A percentile compares a stretch with the other conserved stretches of the same genome.
Conservation (phyloP, 1,140 invertebrate genomes). For the Rhyacophila brunnea region DNA sequence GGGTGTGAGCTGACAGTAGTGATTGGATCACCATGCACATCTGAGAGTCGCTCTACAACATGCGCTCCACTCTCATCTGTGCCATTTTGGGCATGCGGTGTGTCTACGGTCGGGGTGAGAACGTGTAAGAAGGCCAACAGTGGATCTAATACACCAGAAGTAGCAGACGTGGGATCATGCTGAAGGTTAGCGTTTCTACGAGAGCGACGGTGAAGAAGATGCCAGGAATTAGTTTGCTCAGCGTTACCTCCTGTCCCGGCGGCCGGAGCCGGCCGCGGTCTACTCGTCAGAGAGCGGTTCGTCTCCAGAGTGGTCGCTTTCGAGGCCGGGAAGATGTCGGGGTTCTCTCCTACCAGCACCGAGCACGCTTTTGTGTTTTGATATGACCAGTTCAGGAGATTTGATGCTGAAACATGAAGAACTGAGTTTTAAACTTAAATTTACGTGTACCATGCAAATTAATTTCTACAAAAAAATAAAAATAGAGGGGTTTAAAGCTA, state of each 20-base stretch:
- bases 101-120: constrained; percentile 44
- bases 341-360: constrained; percentile 74
- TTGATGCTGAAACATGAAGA: constrained; percentile 63
- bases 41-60: constrained; percentile 13
- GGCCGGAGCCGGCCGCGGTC: constrained; percentile 54
- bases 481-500: no score
- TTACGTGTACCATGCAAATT: no score
- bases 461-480: no score
- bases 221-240: constrained; percentile 37
- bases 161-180: constrained; percentile 56
- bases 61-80: constrained; percentile 24
- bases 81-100: constrained; percentile 50
- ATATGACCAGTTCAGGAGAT: constrained; percentile 78
- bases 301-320: constrained; percentile 62
- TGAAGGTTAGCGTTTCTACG: constrained; percentile 63
- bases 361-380: constrained; percentile 76
- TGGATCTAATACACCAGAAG: constrained; percentile 44
- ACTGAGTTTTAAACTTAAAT: neutral
- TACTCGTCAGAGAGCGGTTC: constrained; percentile 60
- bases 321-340: constrained; percentile 62
- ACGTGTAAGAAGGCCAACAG: no score
- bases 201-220: constrained; percentile 51
- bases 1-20: neutral
- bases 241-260: constrained; percentile 61
- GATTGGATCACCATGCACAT: neutral